phyloP scores from a whole-genome alignment of 1,140 invertebrate species.

The Pinna nobilis region DNA sequence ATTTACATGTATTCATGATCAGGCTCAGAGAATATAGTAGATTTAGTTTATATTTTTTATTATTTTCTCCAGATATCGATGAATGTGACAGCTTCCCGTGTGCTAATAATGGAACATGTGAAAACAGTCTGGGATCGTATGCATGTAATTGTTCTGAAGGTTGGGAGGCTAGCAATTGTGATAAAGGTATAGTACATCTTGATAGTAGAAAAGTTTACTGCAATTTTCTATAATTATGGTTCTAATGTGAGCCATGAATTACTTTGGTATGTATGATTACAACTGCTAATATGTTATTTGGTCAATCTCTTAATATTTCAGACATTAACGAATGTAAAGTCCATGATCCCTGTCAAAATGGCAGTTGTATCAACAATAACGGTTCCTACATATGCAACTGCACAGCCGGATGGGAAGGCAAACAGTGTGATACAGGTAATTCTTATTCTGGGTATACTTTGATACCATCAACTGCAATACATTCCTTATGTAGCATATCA shows the following conservation, averaged over 20 bases:
- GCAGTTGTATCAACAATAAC: constrained; percentile 34
- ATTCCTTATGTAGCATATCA: background rate
- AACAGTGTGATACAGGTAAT: constrained; percentile 34
- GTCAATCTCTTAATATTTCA: background rate
- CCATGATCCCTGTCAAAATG: constrained; percentile 77
- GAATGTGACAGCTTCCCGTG: constrained; percentile 36
- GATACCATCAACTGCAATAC: background rate
- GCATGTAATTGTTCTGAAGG: constrained; percentile 29
- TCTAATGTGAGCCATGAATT: background rate
- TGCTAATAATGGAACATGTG: constrained; percentile 23
- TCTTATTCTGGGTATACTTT: too few relatives aligned
- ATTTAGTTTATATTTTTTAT: too few relatives aligned
- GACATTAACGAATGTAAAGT: constrained; percentile 16
- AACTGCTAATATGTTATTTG: background rate
- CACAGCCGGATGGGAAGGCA: constrained; percentile 25
- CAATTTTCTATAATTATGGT: background rate
- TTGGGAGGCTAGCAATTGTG: constrained; percentile 26
- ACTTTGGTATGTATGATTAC: too few relatives aligned
- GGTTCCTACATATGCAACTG: constrained; percentile 42
- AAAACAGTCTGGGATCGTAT: constrained; percentile 26
- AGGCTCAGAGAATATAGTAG: too few relatives aligned
- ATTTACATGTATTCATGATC: too few relatives aligned
- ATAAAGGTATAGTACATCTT: too few relatives aligned
- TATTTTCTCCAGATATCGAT: constrained; percentile 27
- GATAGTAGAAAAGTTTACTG: too few relatives aligned